Base-by-base conservation (phyloP, 2,888 invertebrate genomes). In the Opisthograptis luteolata region DNA sequence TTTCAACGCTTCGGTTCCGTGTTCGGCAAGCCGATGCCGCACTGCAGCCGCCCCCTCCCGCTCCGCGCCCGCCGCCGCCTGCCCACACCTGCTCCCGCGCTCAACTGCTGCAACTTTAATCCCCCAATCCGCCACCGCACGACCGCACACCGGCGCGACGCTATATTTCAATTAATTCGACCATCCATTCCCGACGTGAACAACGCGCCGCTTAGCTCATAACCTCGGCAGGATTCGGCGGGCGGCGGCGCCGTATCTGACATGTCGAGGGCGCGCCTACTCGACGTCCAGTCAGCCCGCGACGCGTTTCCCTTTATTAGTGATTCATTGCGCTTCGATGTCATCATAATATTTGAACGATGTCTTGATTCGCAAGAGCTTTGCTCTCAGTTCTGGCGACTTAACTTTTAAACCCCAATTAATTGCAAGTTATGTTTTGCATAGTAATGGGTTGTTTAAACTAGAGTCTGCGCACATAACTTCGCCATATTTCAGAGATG, bases 131-230 rank as follows among this genome's bases (percentile, higher is more conserved):
- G 79, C 76, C 81, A 68, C 78, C 82, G 81, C 84, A 81, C 81
- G 81, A 78, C 77, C 79, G 82, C 83, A 72, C 80, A 81, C 73
- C 70, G 80, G 73, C 78, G 79, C 83, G 81, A 80, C 80, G 79
- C 81, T 84, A 86, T 89, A 87, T 88, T 87, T 88, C 88, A 87
- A 88, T 88, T 88, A 88, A 87, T 85, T 87, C 82, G 80, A 69
- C 81, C 77, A 84, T 86, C 82, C 78, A 83, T 86, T 85, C 71
- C 69, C 76, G 69, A 79, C 74, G 75, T 73, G 78, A 73, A 81
- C 75, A 79, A 78, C 68, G 75, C 68, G 76, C 70, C 79, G 77
- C 73, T 84, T 78, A 79, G 71, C 77, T 81, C 76, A 79, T 80
- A 77, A 76, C 75, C 72, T 73, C 70, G 68, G 64, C 60, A 66